These are phyloP conservation scores for Agelastica alni DNA, from an alignment of 2,888 invertebrate genomes.

Conservation along the genomic window DNA sequence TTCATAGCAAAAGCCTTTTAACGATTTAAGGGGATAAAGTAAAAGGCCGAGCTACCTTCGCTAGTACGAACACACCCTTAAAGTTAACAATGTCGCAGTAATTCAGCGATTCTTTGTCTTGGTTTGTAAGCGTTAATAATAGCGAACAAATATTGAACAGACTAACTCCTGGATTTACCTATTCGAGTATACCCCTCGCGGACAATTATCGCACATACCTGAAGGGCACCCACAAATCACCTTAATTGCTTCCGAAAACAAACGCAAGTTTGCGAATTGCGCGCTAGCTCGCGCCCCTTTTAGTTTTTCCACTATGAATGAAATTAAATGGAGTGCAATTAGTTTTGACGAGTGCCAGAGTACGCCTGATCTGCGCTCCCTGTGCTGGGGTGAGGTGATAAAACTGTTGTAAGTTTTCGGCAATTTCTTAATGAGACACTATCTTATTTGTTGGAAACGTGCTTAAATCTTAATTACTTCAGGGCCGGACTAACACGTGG, in stretches of 20 bases:
- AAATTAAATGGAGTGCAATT: constrained; percentile 17
- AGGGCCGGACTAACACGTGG: neutral
- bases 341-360: constrained; percentile 10
- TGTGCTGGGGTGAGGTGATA: neutral
- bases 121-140: constrained; percentile 20
- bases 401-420: constrained; percentile 5
- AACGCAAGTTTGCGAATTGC: constrained; percentile 17
- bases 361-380: constrained; percentile 4
- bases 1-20: too few relatives aligned
- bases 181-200: constrained; percentile 36
- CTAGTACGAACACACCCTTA: constrained; percentile 11
- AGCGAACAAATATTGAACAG: constrained; percentile 20
- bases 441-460: constrained; percentile 10
- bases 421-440: constrained; percentile 16
- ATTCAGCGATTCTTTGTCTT: constrained; percentile 21
- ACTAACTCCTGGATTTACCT: constrained; percentile 16
- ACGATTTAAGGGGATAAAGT: too few relatives aligned
- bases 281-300: constrained; percentile 16
- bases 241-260: constrained; percentile 49
- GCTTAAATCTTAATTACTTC: constrained; percentile 7
- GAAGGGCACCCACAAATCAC: constrained; percentile 48
- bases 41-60: too few relatives aligned
- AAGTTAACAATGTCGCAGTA: constrained; percentile 14
- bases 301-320: constrained; percentile 19
- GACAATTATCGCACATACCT: constrained; percentile 49